phyloP scores from a whole-genome alignment of 2,797 vertebrate species.

The Carcharodon carcharias region DNA sequence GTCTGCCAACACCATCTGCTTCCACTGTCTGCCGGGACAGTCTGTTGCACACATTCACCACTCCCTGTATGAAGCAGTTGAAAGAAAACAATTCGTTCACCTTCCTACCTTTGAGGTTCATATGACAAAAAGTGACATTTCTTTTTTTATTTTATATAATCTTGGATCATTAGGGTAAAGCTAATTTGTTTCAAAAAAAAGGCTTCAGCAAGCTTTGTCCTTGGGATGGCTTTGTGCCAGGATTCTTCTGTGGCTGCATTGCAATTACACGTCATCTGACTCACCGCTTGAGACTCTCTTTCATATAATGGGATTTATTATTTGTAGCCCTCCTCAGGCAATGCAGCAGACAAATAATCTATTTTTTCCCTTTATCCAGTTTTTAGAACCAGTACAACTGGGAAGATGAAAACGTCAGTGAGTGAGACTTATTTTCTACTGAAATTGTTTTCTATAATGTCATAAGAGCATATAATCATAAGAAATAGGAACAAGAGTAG shows the following conservation, averaged over 20 bases:
- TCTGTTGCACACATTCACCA: conserved; percentile 2
- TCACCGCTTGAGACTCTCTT: neutral
- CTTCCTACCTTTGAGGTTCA: neutral
- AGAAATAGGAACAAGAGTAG: too few relatives aligned
- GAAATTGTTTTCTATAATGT: neutral
- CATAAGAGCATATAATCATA: too few relatives aligned
- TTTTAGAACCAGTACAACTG: neutral
- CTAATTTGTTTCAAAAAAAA: neutral
- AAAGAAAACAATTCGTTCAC: conserved; percentile 4
- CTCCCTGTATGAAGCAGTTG: neutral
- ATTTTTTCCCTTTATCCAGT: neutral
- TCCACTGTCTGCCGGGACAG: neutral
- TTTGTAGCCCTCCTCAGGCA: neutral
- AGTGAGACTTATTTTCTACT: neutral
- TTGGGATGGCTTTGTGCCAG: neutral
- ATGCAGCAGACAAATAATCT: neutral
- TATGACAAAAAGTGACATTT: neutral
- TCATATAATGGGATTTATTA: neutral
- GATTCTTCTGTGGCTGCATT: neutral
- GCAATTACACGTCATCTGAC: neutral
- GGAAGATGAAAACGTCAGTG: neutral
- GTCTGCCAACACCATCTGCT: conserved; percentile 25
- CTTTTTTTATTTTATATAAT: neutral
- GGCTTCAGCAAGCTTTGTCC: neutral
- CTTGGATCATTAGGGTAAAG: neutral